Percentiles rank a stretch among this genome's conserved stretches.
These are phyloP conservation scores for Rostratula benghalensis DNA, from an alignment of 2,113 vertebrate species.

Conservation along the genomic window DNA sequence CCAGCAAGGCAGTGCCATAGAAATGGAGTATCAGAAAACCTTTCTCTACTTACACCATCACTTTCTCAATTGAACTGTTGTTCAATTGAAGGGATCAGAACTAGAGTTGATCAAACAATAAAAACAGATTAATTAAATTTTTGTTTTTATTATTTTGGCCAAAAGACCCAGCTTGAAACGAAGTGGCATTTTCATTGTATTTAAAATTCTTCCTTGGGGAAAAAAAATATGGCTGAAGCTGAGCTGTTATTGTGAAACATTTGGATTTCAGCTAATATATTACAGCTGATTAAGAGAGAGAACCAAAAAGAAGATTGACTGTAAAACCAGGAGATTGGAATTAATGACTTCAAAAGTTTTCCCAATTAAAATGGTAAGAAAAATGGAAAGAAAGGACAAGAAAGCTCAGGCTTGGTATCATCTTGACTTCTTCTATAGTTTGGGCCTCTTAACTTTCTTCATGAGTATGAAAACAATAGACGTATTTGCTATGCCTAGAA, in stretches of 20 bases:
- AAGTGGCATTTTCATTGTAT: neutral
- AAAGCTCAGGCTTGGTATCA: neutral
- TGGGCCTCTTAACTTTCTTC: neutral
- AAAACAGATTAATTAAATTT: neutral
- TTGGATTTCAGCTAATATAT: neutral
- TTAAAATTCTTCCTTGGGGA: neutral
- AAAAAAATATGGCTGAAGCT: neutral
- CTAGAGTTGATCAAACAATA: neutral
- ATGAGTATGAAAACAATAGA: neutral
- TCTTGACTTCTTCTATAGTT: neutral
- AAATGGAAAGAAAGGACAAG: neutral
- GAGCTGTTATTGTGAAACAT: neutral
- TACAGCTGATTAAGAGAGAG: neutral
- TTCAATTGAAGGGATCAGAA: neutral
- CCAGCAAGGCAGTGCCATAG: neutral
- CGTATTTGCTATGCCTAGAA: rapidly evolving
- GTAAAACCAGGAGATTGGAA: neutral
- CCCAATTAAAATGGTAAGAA: neutral
- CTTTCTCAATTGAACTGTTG: neutral
- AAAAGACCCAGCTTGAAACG: neutral
- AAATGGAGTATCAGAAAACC: neutral
- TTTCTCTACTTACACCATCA: neutral
- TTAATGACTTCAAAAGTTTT: neutral
- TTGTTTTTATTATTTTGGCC: neutral
- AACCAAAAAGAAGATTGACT: neutral